Evolutionary conservation across 1,140 invertebrate species (phyloP).

Genomic region (Wiebesia pumilae): DNA sequence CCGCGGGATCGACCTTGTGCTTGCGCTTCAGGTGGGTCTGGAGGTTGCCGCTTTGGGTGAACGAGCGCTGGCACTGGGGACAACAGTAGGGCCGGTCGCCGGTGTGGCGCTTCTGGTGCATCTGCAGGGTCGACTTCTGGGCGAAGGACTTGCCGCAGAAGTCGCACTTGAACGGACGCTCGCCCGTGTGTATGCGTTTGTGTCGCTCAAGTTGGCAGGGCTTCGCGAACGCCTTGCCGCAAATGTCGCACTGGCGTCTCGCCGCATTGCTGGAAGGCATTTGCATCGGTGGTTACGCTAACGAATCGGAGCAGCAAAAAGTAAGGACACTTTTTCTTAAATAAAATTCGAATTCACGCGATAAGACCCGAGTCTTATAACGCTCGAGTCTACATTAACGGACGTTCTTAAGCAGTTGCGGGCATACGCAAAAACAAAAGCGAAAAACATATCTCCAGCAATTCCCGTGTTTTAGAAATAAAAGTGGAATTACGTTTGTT

Average conservation of each 20-base stretch:
- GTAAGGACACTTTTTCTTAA: no score
- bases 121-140: conserved; percentile 79
- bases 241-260: conserved; percentile 67
- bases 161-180: conserved; percentile 81
- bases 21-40: conserved; percentile 78
- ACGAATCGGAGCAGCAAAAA: no score
- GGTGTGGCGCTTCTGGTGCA: conserved; percentile 79
- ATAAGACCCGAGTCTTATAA: no score
- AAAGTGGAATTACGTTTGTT: no score
- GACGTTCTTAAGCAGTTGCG: no score
- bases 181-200: conserved; percentile 80
- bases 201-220: conserved; percentile 70
- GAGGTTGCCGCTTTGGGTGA: conserved; percentile 79
- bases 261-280: conserved; percentile 41
- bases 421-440: no score
- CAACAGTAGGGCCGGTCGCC: conserved; percentile 76
- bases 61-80: conserved; percentile 74
- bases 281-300: no score
- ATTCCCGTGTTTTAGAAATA: no score
- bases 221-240: conserved; percentile 70
- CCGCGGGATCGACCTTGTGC: conserved; percentile 64
- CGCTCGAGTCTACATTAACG: no score
- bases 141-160: conserved; percentile 80
- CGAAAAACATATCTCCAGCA: no score
- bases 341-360: no score